These are phyloP conservation scores for Eristalinus aeneus DNA, from an alignment of 2,888 invertebrate genomes.

Conservation along the genomic window DNA sequence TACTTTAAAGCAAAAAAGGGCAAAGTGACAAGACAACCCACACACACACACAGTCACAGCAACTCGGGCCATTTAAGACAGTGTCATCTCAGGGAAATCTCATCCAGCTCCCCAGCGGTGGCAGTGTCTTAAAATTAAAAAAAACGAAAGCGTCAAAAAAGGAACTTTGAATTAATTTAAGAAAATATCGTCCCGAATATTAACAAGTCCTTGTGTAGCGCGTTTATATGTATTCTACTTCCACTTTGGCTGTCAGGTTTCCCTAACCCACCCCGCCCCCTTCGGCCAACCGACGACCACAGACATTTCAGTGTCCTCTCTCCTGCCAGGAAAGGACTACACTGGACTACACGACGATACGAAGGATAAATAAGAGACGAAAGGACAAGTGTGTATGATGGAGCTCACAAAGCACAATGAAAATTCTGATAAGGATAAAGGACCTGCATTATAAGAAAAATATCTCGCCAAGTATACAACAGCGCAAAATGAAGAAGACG, in stretches of 20 bases:
- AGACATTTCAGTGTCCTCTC: constrained; percentile 45
- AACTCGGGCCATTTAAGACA: constrained; percentile 11
- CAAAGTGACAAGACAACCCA: background rate
- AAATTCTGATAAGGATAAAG: constrained; percentile 68
- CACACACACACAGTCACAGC: background rate
- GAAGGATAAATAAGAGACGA: constrained; percentile 48
- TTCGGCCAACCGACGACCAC: constrained; percentile 6
- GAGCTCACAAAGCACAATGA: constrained; percentile 55
- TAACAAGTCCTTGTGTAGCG: constrained; percentile 51
- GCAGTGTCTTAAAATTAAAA: constrained; percentile 42
- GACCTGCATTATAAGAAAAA: constrained; percentile 60
- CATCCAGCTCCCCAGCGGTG: constrained; percentile 16
- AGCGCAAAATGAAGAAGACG: background rate
- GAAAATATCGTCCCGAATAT: constrained; percentile 62
- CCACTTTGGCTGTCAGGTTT: constrained; percentile 27
- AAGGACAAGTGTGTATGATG: constrained; percentile 60
- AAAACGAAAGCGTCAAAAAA: constrained; percentile 29
- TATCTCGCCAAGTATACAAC: constrained; percentile 52
- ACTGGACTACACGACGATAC: constrained; percentile 23
- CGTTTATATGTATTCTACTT: constrained; percentile 8
- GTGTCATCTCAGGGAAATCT: constrained; percentile 32
- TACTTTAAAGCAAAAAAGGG: constrained; percentile 29
- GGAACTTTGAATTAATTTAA: constrained; percentile 67
- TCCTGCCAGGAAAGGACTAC: constrained; percentile 36
- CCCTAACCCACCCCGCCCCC: background rate